These are phyloP conservation scores for Hestina assimilis DNA, from an alignment of 1,140 invertebrate species.

Conservation along the genomic window DNA sequence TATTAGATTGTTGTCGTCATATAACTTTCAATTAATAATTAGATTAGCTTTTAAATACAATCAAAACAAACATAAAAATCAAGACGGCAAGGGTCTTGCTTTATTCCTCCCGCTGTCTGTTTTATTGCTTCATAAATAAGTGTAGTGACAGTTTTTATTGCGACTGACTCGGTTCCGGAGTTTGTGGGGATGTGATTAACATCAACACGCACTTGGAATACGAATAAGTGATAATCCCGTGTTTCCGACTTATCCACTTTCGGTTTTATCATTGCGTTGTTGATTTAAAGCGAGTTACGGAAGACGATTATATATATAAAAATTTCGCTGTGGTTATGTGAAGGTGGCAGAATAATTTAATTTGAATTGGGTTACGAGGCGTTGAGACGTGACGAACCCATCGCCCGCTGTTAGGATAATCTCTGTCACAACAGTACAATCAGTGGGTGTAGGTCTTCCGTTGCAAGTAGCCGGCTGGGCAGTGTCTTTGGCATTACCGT, in stretches of 20 bases:
- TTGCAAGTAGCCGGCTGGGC: too few relatives aligned
- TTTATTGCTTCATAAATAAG: slow-evolving; percentile 65
- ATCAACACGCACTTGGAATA: slow-evolving; percentile 49
- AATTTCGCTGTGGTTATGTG: background rate
- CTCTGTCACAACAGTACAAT: too few relatives aligned
- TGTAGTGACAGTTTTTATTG: slow-evolving; percentile 66
- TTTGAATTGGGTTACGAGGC: too few relatives aligned
- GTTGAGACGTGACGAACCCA: too few relatives aligned
- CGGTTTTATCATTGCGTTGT: slow-evolving; percentile 18
- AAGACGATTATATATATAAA: background rate
- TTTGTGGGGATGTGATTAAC: slow-evolving; percentile 51
- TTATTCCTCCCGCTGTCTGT: slow-evolving; percentile 39
- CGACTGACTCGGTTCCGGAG: slow-evolving; percentile 46
- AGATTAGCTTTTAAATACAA: background rate
- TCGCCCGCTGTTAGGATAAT: too few relatives aligned
- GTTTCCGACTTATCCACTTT: slow-evolving; percentile 24
- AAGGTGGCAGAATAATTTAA: too few relatives aligned
- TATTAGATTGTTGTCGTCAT: too few relatives aligned
- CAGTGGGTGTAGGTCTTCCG: too few relatives aligned
- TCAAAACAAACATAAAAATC: background rate
- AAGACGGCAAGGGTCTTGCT: slow-evolving; percentile 18
- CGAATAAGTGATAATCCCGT: slow-evolving; percentile 44
- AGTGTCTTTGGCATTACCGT: too few relatives aligned
- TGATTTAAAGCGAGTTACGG: background rate
- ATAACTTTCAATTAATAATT: too few relatives aligned